Percentiles rank a stretch among this genome's conserved stretches.
Conservation (phyloP, 92 coral and sea anemone genomes). For the Pocillopora grandis region DNA sequence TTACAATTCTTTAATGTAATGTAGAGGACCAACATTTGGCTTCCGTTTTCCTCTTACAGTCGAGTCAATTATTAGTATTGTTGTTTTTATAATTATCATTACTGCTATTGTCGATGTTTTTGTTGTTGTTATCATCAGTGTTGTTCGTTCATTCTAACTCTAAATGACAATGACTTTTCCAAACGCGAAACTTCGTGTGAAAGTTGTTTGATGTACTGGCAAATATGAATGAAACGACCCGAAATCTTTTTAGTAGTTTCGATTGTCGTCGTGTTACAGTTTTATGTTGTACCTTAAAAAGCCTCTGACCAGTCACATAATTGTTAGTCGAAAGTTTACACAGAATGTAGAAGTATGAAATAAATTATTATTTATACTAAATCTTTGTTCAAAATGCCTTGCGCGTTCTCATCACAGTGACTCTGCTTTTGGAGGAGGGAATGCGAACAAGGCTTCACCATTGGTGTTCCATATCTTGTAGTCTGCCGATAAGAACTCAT, state of each 20-base stretch:
- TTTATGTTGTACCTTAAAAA: not conserved
- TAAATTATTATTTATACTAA: not conserved
- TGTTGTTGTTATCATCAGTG: too few relatives aligned
- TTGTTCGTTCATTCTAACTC: constrained; percentile 8
- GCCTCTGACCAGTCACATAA: too few relatives aligned
- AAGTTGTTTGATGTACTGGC: constrained; percentile 36
- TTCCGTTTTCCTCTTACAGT: too few relatives aligned
- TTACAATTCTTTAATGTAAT: too few relatives aligned
- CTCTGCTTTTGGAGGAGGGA: constrained; percentile 56
- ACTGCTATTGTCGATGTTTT: not conserved
- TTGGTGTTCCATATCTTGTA: constrained; percentile 95
- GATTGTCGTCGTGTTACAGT: not conserved
- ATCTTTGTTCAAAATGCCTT: not conserved
- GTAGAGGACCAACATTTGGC: too few relatives aligned
- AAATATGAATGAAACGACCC: not conserved
- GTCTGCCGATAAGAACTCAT: constrained; percentile 79
- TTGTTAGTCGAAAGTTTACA: too few relatives aligned
- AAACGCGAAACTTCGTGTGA: constrained; percentile 25
- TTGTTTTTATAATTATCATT: too few relatives aligned
- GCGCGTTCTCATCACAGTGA: constrained; percentile 6
- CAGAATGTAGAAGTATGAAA: not conserved
- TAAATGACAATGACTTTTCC: constrained; percentile 27
- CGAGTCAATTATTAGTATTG: too few relatives aligned
- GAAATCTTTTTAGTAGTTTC: not conserved
- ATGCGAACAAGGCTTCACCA: constrained; percentile 85